Evolutionary conservation across 1,140 invertebrate species (phyloP).

Genomic region (Ericerus pela): DNA sequence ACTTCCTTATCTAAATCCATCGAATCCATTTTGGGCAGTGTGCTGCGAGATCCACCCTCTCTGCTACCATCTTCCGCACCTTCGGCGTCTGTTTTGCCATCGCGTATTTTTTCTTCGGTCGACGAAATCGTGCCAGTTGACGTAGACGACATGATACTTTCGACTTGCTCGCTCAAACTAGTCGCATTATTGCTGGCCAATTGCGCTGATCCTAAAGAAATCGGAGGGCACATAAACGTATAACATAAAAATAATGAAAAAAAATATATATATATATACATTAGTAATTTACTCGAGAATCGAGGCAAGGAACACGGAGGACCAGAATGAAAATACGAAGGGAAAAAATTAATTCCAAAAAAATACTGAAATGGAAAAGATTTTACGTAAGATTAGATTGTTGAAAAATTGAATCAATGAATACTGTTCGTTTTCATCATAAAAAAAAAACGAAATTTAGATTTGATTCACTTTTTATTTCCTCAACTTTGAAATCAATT

Average conservation of each 20-base stretch:
- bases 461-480: no score
- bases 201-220: neutral
- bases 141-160: conserved; percentile 1
- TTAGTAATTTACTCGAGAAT: no score
- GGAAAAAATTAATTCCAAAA: no score
- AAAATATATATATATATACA: no score
- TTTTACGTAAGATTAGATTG: no score
- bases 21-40: neutral
- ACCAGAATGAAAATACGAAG: no score
- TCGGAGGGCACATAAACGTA: conserved; percentile 4
- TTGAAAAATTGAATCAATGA: no score
- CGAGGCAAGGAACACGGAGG: no score
- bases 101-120: neutral
- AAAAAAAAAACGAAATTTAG: no score
- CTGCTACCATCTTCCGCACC: neutral
- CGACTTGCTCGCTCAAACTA: neutral
- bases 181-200: neutral
- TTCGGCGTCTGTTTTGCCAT: neutral
- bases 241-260: neutral
- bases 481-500: no score
- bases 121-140: neutral
- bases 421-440: no score
- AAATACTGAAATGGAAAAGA: no score
- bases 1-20: conserved; percentile 4
- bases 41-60: neutral